Conservation (phyloP, 53 echinoderm and acorn worm species). For the Stichopus horrens region DNA sequence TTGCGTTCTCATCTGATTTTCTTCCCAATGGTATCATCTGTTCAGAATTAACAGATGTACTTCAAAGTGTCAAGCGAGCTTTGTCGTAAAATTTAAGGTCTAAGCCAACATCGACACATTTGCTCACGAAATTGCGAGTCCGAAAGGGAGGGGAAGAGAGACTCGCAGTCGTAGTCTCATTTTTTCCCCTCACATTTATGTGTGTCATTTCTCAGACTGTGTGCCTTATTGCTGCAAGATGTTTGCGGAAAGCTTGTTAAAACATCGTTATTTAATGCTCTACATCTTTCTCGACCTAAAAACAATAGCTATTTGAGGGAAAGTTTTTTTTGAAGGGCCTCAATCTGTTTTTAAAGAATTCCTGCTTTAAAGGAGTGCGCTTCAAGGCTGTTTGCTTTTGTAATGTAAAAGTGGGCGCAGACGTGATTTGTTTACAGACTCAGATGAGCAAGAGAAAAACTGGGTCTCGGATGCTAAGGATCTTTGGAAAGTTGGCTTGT, state of each 20-base stretch:
- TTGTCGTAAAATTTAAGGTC: not conserved
- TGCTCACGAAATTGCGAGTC: not conserved
- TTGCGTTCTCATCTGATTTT: too few relatives aligned
- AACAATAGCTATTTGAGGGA: slow-evolving; percentile 25
- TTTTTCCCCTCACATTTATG: not conserved
- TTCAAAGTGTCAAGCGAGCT: not conserved
- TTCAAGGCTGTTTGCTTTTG: slow-evolving; percentile 26
- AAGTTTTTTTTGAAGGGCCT: not conserved
- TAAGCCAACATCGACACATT: not conserved
- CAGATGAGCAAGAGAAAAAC: not conserved
- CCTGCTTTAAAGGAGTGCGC: not conserved
- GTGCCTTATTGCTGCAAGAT: not conserved
- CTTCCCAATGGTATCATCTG: too few relatives aligned
- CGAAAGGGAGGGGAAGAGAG: too few relatives aligned
- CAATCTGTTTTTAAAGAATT: not conserved
- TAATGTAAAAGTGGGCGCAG: not conserved
- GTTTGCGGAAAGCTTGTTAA: slow-evolving; percentile 7
- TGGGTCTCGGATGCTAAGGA: not conserved
- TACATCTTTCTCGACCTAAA: slow-evolving; percentile 39
- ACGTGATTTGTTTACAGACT: not conserved
- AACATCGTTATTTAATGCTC: slow-evolving; percentile 11
- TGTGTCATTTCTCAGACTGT: not conserved
- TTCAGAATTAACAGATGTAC: not conserved
- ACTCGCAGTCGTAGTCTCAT: not conserved
- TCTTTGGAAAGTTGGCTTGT: not conserved